Evolutionary conservation across 2,888 invertebrate species (phyloP), one percentile per base, ranked within the genome.

Genomic region (Melipona beecheii): DNA sequence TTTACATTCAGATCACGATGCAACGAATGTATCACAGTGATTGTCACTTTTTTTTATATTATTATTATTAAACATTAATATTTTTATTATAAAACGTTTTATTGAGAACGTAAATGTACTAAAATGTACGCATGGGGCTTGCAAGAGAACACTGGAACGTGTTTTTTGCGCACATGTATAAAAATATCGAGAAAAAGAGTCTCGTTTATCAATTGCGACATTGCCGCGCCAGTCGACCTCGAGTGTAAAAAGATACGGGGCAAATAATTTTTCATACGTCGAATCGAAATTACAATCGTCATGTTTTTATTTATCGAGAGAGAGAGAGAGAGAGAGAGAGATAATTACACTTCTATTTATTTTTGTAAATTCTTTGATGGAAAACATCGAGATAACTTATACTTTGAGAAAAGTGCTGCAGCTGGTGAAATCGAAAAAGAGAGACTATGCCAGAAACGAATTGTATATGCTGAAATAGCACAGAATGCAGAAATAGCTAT

Each of bases 401-500:
- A 68, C 36, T 5, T n/a, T 52, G 58, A 50, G 27, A 9, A 43
- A 64, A 17, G 5, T 49, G 11, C 64, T 17, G 17, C 17, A 60
- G n/a, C 50, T 43, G 60, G 31, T 49, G 75, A 72, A 66, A 66
- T 62, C 50, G 56, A 73, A 69, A 82, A 83, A 62, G 43, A 31
- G 54, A 56, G 54, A 50, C 65, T 69, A 62, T 84, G 74, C 79
- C 77, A 72, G 60, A 43, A 72, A 43, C 17, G 69, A 62, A 49
- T 75, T 24, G 31, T 50, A 58, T 6, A n/a, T 60, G 58, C 52
- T 52, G 64, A 86, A 82, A 81, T 85, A 85, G 66, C 62, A 15
- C 36, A 64, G 52, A 72, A 78, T 58, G 62, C 50, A 31, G 62
- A 75, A 85, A 79, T 85, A 86, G 52, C 36, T 84, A 85, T 84